Conservation (phyloP, 2,888 invertebrate species). For the Mantis religiosa region DNA sequence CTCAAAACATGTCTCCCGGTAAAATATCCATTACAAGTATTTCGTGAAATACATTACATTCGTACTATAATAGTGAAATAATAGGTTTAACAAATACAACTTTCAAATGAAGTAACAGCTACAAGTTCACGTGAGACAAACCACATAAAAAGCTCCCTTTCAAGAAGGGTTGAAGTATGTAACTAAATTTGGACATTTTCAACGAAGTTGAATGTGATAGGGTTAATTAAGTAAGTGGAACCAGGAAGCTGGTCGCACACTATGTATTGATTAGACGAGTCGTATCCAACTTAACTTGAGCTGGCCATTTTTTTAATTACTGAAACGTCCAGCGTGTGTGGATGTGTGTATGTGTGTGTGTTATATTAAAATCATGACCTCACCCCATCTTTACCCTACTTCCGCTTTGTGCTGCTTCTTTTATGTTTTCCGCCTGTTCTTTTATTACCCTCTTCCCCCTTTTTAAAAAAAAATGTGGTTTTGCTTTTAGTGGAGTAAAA, state of each 20-base stretch:
- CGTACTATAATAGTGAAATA: too few species aligned
- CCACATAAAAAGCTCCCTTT: too few species aligned
- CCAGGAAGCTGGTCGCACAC: neutral
- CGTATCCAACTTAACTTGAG: neutral
- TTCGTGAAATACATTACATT: too few species aligned
- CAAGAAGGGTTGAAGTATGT: too few species aligned
- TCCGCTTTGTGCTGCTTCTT: neutral
- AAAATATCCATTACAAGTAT: too few species aligned
- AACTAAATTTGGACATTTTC: too few species aligned
- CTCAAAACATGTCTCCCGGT: too few species aligned
- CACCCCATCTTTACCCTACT: neutral
- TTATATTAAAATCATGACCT: neutral
- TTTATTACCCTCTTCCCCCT: neutral
- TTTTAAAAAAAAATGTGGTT: neutral
- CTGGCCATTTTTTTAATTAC: neutral
- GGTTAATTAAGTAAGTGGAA: neutral
- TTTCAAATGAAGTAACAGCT: too few species aligned
- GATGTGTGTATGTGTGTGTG: neutral
- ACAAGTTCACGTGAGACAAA: too few species aligned
- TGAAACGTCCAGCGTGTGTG: neutral
- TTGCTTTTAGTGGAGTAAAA: neutral
- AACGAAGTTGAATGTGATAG: neutral
- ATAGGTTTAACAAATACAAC: too few species aligned
- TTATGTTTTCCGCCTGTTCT: neutral
- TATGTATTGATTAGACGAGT: neutral